These are phyloP conservation scores for Phymanthus crucifer DNA, from an alignment of 92 coral and sea anemone genomes.

Conservation along the genomic window DNA sequence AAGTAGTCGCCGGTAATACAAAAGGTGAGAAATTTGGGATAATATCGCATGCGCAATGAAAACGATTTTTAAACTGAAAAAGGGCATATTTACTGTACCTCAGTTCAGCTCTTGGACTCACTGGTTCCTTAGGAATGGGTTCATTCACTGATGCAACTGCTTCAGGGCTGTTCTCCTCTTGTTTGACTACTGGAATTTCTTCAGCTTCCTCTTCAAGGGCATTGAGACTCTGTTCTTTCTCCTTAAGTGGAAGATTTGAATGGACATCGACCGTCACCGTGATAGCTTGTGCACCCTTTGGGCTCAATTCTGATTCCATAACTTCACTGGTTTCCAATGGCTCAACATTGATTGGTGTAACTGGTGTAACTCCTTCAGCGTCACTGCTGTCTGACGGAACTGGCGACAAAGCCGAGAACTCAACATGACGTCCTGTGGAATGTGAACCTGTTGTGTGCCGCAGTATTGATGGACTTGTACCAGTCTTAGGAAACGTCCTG, in stretches of 20 bases:
- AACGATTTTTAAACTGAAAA: no score
- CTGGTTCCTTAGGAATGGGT: not conserved
- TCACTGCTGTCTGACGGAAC: constrained; percentile 95
- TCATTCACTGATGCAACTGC: not conserved
- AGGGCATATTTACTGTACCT: no score
- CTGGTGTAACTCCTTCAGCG: constrained; percentile 42
- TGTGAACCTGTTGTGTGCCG: constrained; percentile 66
- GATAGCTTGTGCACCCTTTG: not conserved
- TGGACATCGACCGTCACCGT: constrained; percentile 20
- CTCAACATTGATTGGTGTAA: not conserved
- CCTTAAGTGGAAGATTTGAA: constrained; percentile 1
- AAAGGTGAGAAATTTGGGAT: no score
- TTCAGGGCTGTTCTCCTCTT: not conserved
- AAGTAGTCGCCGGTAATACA: no score
- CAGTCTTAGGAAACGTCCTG: constrained; percentile 51
- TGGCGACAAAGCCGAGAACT: constrained; percentile 93
- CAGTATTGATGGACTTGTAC: constrained; percentile 72
- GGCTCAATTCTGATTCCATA: not conserved
- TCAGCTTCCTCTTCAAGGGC: not conserved
- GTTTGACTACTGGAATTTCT: not conserved
- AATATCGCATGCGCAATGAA: no score
- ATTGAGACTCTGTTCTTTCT: not conserved
- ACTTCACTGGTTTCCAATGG: not conserved
- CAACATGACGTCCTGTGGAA: constrained; percentile 86
- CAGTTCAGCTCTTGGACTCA: no score